Evolutionary conservation across 1,140 invertebrate species (phyloP), one percentile per base, ranked within the genome.

Genomic region (Nasonia vitripennis): DNA sequence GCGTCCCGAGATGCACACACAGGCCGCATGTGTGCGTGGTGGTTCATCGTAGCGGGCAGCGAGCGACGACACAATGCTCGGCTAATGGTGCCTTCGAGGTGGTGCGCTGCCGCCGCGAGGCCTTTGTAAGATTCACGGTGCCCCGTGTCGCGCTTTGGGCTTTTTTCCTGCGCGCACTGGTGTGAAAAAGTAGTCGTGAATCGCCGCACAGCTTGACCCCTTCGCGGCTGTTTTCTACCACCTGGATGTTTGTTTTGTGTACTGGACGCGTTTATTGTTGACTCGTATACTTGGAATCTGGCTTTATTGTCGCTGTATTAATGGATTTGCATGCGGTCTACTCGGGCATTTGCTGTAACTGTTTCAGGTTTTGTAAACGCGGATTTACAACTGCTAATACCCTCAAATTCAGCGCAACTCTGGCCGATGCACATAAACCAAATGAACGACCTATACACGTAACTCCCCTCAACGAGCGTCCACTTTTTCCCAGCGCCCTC

Each of bases 71-170:
- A 91, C 90, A 91, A 91, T 90, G 88, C 86, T 88, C 87, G 87
- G 90, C 89, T 91, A 91, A 91, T 91, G 90, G 91, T 89, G 89
- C 90, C 88, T 90, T 87, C 86, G 88, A 90, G 90, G 87, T 85
- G 89, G 89, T 67, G 23, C 23, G 41, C 34, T 1, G 27, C 27
- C 27, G 34, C 23, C 17, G 20, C 27, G 31, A 62, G 31, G 27
- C 74, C 27, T 51, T 77, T 23, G 74, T 12, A 51, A 71, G 68
- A 71, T 71, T 71, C 31, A 71, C 55, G 55, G 20, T 20, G 31
- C 2, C 31, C 68, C 23, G 11, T 71, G 68, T 71, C 27, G 68
- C 27, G 68, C 17, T 62, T 62, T 71, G 10, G 68, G 14, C 23
- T 31, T 17, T 71, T 34, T 71, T 34, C 27, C 68, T n/a, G 73